Conservation (phyloP, 2,888 invertebrate species). For the Limnephilus rhombicus region DNA sequence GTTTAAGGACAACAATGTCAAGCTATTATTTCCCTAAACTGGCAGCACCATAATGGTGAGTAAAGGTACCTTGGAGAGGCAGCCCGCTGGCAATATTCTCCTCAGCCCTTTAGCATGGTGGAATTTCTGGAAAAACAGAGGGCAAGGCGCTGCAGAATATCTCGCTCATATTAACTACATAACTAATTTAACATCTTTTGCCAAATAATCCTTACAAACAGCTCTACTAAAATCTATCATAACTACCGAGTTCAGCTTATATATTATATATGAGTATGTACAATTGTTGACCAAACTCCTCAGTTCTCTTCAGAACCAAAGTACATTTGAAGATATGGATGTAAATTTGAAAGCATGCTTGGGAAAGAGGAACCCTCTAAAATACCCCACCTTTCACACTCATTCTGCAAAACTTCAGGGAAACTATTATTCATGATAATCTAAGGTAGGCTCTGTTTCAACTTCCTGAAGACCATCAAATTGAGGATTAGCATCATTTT, state of each 20-base stretch:
- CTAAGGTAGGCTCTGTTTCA: too few species aligned
- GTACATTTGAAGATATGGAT: neutral
- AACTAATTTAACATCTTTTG: neutral
- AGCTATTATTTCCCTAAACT: constrained; percentile 28
- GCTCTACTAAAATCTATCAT: neutral
- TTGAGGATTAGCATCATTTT: too few species aligned
- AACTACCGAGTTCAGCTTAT: neutral
- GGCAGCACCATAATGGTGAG: neutral
- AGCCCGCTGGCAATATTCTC: constrained; percentile 81
- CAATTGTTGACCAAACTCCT: neutral
- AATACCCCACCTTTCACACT: neutral
- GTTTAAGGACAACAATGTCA: neutral
- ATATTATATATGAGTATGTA: neutral
- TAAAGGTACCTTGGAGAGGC: constrained; percentile 79
- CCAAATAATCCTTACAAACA: neutral
- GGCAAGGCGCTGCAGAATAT: constrained; percentile 70
- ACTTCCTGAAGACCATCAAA: too few species aligned
- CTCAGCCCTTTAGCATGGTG: constrained; percentile 81
- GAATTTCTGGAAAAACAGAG: constrained; percentile 79
- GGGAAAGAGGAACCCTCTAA: neutral
- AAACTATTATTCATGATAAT: neutral
- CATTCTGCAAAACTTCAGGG: neutral
- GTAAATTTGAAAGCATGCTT: neutral
- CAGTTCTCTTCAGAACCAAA: neutral
- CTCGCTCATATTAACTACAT: constrained; percentile 58